Evolutionary conservation across 2,888 invertebrate genomes (phyloP), one percentile per base, ranked within the genome.

Genomic region (Palloptera scutellata): DNA sequence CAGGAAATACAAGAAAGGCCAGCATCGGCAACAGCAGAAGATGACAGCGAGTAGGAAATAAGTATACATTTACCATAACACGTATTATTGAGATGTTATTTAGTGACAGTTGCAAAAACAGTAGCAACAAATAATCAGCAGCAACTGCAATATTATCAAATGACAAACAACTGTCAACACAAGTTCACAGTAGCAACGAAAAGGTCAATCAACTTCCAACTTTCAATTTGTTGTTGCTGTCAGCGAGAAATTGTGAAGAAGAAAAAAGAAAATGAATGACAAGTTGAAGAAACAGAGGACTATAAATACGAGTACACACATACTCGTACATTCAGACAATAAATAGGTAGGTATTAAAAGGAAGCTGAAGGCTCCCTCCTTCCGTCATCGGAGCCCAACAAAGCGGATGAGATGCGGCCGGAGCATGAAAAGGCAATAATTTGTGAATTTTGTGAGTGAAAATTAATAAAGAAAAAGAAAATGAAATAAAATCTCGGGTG

Each of bases 171-270:
- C 19, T 53, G 53, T 53, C 53, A 53, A 17, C 15, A 11, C 13
- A 19, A 53, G 53, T 53, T 53, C 53, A 17, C 19, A 53, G 15
- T 17, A 19, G 53, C 53, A n/a, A 19, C 17, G 11, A 19, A 48
- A 19, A 11, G 53, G 53, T 53, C 53, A 53, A 15, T 53, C 53
- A 53, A n/a, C 53, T 53, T 53, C 15, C 53, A 53, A 53, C 53
- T 53, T 53, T 53, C 53, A 53, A 53, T 53, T 19, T 53, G 48
- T 48, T 11, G 15, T 15, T 15, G 48, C 10, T 13, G 15, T n/a
- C 48, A 48, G 48, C 48, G 48, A 48, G 30, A 30, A 30, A 30
- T 30, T 30, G 30, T 30, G 6, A 48, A 8, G 48, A 48, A 48
- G 15, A 48, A 48, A 48, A 15, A 48, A 48, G 8, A 48, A 48